Percentiles rank a stretch among this genome's conserved stretches.
Evolutionary conservation across 2,113 vertebrate species (phyloP).

Genomic region (Pogonocichla stellata): DNA sequence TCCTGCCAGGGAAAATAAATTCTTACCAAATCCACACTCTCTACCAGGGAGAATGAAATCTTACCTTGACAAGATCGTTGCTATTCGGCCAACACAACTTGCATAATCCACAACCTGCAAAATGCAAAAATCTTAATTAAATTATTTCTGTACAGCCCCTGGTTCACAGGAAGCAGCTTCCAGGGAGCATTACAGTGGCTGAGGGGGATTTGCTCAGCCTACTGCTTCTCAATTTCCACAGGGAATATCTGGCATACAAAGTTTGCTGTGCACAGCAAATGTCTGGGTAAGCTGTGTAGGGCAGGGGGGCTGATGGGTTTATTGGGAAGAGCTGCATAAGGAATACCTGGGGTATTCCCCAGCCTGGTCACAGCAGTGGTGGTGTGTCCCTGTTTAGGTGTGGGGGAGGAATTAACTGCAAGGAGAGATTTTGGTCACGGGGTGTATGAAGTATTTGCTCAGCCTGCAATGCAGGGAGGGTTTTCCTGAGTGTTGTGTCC

Average conservation of each 20-base stretch:
- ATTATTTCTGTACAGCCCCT: background rate
- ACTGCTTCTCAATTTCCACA: background rate
- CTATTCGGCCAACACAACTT: constrained; percentile 44
- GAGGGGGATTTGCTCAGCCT: background rate
- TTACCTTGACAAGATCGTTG: constrained; percentile 77
- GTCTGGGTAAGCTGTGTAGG: rapidly evolving
- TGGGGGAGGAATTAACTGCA: background rate
- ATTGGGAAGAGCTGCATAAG: background rate
- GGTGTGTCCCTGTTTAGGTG: background rate
- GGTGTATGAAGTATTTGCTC: constrained; percentile 35
- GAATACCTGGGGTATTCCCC: background rate
- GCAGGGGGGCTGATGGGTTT: background rate
- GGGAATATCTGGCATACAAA: background rate
- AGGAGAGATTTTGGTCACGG: background rate
- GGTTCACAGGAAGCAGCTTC: background rate
- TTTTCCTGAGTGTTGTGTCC: background rate
- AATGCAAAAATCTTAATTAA: background rate
- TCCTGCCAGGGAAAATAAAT: background rate
- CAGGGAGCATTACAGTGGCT: background rate
- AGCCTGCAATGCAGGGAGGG: background rate
- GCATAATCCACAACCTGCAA: constrained; percentile 72
- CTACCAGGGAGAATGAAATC: background rate
- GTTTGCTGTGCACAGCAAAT: background rate
- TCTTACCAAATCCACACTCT: background rate
- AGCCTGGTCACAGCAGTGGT: background rate